Base-by-base conservation (phyloP, 1,140 invertebrate genomes). In the Hyposmocoma kahamanoa region DNA sequence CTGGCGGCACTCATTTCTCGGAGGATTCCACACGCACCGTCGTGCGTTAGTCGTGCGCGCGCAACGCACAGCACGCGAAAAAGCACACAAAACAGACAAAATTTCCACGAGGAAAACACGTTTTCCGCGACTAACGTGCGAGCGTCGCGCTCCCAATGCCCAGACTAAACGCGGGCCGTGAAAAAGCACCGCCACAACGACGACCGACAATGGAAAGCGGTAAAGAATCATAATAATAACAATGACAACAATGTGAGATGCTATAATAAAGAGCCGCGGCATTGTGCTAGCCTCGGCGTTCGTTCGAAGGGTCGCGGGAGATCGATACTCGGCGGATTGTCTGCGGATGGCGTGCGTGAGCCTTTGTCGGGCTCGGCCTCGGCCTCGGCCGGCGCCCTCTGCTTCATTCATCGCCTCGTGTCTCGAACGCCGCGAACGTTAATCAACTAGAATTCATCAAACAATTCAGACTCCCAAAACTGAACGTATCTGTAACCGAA, bases 171-270 rank as follows among this genome's bases (percentile, higher is more conserved):
- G 72, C 70, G 74, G 70, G 50, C 71, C 72, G 74, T 85, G 82
- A 83, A 84, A 84, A 84, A 84, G 81, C 72, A 82, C 82, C 79
- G 79, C 73, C 79, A 72, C 77, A 83, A 80, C 77, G 82, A 67
- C 68, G 74, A 62, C 73, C 81, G 81, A 84, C 81, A 84, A 84
- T 83, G 81, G 77, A 83, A 84, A 84, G 81, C 81, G 79, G 79
- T 79, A 83, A 85, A 85, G 82, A 85, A 85, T 85, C 82, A 85
- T 85, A 85, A 85, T 83, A 85, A 85, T 85, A 85, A 85, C 81
- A 84, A 84, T 84, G 81, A 84, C 82, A 85, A 85, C 82, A 85
- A 85, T 85, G 80, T 85, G 79, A 83, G 82, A 85, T 85, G 79
- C 72, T 81, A 85, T 85, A 85, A 85, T 85, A 85, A 85, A 83